These are phyloP conservation scores for Drosophila atripex DNA, from an alignment of 2,888 invertebrate species.

Conservation along the genomic window DNA sequence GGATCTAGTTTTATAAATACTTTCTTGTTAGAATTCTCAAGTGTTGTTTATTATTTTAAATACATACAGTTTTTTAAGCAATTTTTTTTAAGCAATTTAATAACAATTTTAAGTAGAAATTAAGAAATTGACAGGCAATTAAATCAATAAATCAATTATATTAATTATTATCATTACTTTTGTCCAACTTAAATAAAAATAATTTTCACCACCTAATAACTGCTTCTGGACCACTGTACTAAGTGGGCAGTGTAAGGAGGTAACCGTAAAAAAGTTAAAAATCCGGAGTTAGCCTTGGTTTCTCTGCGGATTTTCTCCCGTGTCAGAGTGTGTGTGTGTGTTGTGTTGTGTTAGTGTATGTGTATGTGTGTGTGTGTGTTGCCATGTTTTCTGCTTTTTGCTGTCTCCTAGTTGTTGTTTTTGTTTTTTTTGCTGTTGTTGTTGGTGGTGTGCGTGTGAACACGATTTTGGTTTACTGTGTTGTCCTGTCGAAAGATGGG, in stretches of 20 bases:
- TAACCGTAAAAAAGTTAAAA: conserved; percentile 20
- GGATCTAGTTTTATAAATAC: background rate
- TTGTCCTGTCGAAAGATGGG: conserved; percentile 8
- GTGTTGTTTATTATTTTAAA: background rate
- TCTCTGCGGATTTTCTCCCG: conserved; percentile 21
- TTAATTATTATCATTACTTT: too few species aligned
- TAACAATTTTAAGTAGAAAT: too few species aligned
- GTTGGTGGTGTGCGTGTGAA: conserved; percentile 19
- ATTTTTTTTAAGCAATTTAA: too few species aligned
- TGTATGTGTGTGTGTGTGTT: background rate
- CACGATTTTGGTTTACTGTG: conserved; percentile 42
- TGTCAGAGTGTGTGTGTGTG: conserved; percentile 1
- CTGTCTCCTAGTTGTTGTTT: background rate
- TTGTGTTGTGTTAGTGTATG: background rate
- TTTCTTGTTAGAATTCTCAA: background rate
- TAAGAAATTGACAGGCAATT: too few species aligned
- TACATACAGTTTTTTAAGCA: too few species aligned
- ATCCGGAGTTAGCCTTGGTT: conserved; percentile 22
- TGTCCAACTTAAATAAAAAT: background rate
- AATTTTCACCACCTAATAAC: background rate
- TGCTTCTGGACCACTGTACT: background rate
- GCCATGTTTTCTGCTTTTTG: background rate
- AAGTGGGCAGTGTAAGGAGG: background rate
- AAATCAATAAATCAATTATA: too few species aligned
- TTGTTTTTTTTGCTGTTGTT: conserved; percentile 2